These are phyloP conservation scores for Pipistrellus pipistrellus DNA, from an alignment of 2,797 vertebrate genomes.

Conservation along the genomic window DNA sequence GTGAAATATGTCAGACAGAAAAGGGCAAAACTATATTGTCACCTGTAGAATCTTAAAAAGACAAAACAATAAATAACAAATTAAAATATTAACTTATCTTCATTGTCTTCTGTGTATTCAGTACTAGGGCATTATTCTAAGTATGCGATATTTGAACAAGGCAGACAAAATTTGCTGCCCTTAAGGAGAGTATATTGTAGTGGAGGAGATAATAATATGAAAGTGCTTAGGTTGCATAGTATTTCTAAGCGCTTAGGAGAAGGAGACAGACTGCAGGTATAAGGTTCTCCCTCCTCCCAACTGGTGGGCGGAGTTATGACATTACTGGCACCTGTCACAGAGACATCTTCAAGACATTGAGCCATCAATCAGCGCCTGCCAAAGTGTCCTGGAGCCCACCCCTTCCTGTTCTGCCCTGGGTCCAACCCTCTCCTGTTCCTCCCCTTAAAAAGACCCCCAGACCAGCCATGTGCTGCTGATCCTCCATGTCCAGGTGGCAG, in stretches of 20 bases:
- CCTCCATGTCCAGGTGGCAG: no score
- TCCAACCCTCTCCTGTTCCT: no score
- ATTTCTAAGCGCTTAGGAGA: conserved; percentile 32
- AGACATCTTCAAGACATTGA: no score
- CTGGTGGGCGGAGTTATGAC: no score
- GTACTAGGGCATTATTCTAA: neutral
- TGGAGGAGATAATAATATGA: neutral
- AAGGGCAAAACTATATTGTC: neutral
- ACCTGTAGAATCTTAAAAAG: neutral
- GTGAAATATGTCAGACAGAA: neutral
- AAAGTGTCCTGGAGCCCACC: no score
- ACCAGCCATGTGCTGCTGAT: no score
- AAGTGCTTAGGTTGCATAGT: neutral
- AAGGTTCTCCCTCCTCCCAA: no score
- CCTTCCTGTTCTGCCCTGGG: no score
- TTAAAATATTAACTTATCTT: neutral
- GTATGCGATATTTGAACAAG: neutral
- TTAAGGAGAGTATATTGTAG: neutral
- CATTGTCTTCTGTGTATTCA: neutral
- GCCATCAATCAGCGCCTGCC: no score
- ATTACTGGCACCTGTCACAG: no score
- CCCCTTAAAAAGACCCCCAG: no score
- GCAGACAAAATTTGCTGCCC: neutral
- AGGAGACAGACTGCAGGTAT: neutral
- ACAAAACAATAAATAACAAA: neutral